A percentile compares a stretch with the other conserved stretches of the same genome.
phyloP scores from a whole-genome alignment of 2,797 vertebrate species.

The Anguilla marmorata region DNA sequence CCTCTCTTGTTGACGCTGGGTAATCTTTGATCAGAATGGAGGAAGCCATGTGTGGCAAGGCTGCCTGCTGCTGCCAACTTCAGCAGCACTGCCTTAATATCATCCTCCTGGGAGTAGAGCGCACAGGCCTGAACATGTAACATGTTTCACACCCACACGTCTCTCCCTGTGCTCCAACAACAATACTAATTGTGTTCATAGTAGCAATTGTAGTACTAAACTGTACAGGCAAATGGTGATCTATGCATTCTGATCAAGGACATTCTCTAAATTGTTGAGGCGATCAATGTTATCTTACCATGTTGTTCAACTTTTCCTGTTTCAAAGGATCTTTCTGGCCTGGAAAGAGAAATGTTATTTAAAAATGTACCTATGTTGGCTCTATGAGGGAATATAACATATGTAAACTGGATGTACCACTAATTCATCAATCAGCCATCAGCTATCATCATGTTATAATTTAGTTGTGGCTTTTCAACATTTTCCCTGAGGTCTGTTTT shows the following conservation, averaged over 20 bases:
- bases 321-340: not conserved
- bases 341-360: not conserved
- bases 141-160: not conserved
- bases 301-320: conserved; percentile 7
- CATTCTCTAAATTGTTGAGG: not conserved
- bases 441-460: too few species aligned
- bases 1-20: conserved; percentile 43
- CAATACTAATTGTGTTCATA: not conserved
- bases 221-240: not conserved
- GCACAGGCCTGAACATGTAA: not conserved
- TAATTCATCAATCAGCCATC: not conserved
- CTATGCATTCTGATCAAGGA: not conserved
- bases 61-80: conserved; percentile 38
- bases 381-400: not conserved
- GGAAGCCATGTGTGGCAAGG: conserved; percentile 35
- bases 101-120: conserved; percentile 34
- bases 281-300: not conserved
- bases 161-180: not conserved
- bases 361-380: not conserved
- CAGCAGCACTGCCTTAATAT: conserved; percentile 39
- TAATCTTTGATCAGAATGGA: conserved; percentile 30
- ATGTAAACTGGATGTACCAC: not conserved
- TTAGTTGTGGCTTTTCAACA: too few species aligned
- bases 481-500: not conserved
- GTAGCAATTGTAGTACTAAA: not conserved